Evolutionary conservation across 2,797 vertebrate genomes (phyloP).

Genomic region (Cephalopachus bancanus): DNA sequence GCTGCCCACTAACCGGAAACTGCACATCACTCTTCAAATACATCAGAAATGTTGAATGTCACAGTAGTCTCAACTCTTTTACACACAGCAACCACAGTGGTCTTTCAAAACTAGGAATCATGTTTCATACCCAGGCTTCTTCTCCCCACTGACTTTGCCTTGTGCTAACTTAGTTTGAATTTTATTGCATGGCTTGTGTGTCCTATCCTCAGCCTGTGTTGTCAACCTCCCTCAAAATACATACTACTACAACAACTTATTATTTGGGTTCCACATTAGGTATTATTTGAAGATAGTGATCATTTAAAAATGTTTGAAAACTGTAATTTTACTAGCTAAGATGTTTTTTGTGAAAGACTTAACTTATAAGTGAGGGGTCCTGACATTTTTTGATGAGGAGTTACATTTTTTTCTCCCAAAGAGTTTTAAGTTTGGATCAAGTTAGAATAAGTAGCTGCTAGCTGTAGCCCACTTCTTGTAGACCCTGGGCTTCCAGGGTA

Average conservation of each 20-base stretch:
- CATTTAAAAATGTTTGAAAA: slow-evolving; percentile 56
- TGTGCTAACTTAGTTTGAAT: background rate
- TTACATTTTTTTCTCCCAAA: slow-evolving; percentile 44
- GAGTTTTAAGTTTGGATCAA: slow-evolving; percentile 19
- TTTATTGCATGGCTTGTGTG: background rate
- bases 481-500: background rate
- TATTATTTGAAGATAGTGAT: slow-evolving; percentile 16
- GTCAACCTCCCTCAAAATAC: background rate
- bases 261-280: background rate
- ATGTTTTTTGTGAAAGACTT: slow-evolving; percentile 23
- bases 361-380: background rate
- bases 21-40: background rate
- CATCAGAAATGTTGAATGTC: background rate
- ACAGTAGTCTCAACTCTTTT: background rate
- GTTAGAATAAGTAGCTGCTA: background rate
- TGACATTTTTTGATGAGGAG: background rate
- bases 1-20: background rate
- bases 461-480: background rate
- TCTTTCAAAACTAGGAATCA: slow-evolving; percentile 33
- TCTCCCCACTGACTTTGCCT: background rate
- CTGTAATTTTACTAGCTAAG: background rate
- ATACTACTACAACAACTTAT: background rate
- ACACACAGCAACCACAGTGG: background rate
- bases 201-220: background rate
- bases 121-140: background rate